These are phyloP conservation scores for Aegithalos caudatus DNA, from an alignment of 2,113 vertebrate species.

Conservation along the genomic window DNA sequence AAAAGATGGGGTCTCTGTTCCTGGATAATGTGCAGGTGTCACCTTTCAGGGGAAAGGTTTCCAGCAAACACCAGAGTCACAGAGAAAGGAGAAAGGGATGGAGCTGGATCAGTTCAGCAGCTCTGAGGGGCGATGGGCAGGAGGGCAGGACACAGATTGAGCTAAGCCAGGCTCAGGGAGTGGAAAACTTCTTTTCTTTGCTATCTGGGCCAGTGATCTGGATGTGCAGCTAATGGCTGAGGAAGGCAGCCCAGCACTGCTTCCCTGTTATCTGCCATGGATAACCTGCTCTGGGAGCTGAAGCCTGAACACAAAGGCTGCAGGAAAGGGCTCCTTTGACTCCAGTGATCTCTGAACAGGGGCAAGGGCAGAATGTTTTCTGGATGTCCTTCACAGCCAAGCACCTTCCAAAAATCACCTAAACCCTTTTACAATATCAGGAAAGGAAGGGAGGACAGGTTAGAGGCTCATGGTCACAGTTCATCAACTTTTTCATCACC, in stretches of 20 bases:
- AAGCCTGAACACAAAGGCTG: neutral
- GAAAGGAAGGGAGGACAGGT: neutral
- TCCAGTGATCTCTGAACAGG: neutral
- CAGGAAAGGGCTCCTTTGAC: neutral
- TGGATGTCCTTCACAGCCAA: neutral
- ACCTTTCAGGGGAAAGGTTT: neutral
- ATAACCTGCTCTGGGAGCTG: neutral
- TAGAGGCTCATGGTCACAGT: neutral
- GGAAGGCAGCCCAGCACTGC: neutral
- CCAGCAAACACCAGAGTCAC: neutral
- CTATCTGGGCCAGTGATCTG: neutral
- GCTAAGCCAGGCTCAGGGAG: neutral
- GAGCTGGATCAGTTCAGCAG: neutral
- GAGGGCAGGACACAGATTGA: accelerated
- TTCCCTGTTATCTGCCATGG: neutral
- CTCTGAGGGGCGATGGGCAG: accelerated
- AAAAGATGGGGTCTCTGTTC: neutral
- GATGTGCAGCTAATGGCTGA: neutral
- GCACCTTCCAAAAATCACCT: neutral
- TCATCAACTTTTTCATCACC: neutral
- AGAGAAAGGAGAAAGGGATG: neutral
- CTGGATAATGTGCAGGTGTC: neutral
- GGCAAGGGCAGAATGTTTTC: neutral
- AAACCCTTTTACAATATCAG: neutral
- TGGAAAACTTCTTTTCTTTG: neutral